Conservation (phyloP, 2,113 vertebrate species). For the Cathartes aura region DNA sequence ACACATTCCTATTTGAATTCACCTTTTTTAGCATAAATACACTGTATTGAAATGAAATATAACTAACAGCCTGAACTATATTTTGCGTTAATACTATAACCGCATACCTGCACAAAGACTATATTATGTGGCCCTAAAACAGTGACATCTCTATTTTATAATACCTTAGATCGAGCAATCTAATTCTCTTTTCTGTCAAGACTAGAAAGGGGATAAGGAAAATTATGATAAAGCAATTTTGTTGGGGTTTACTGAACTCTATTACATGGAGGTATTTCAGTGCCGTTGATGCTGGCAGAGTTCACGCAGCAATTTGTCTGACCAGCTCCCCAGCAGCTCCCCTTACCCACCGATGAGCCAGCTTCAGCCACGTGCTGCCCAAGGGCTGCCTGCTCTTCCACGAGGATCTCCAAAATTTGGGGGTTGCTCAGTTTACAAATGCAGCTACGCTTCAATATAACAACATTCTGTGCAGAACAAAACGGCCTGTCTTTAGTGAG, state of each 20-base stretch:
- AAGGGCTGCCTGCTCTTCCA: not conserved
- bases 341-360: not conserved
- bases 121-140: not conserved
- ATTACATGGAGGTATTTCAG: not conserved
- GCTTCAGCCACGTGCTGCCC: not conserved
- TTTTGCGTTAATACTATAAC: not conserved
- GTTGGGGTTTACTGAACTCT: not conserved
- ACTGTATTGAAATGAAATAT: not conserved
- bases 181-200: not conserved
- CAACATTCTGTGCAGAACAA: not conserved
- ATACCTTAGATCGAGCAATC: not conserved
- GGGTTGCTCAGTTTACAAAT: not conserved
- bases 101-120: not conserved
- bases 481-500: not conserved
- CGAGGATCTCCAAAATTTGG: rapidly evolving
- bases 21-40: not conserved
- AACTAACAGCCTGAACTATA: rapidly evolving
- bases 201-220: not conserved
- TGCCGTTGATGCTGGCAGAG: not conserved
- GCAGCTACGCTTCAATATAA: rapidly evolving
- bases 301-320: not conserved
- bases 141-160: not conserved
- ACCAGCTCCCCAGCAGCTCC: not conserved
- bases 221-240: not conserved
- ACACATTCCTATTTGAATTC: not conserved